Conservation (phyloP, 2,113 vertebrate species). For the Carassius carassius region DNA sequence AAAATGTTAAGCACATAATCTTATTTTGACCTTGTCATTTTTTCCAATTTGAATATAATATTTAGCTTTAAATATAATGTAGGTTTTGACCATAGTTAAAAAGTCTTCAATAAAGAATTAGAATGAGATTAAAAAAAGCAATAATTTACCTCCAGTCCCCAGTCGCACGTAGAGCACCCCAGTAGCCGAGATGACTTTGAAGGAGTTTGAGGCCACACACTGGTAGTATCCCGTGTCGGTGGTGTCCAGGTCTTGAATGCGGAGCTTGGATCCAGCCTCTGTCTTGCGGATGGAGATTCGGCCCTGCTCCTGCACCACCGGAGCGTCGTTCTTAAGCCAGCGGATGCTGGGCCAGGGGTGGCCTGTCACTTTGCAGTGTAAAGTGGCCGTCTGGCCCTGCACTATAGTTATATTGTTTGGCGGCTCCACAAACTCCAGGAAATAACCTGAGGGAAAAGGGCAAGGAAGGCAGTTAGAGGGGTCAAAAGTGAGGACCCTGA, state of each 20-base stretch:
- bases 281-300: slow-evolving; percentile 90
- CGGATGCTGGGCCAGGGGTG: slow-evolving; percentile 86
- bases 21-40: too few relatives aligned
- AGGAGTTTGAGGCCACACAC: slow-evolving; percentile 86
- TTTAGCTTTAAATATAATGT: neutral
- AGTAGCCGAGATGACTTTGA: slow-evolving; percentile 89
- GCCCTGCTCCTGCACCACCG: slow-evolving; percentile 89
- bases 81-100: neutral
- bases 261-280: slow-evolving; percentile 88
- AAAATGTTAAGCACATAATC: too few relatives aligned
- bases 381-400: slow-evolving; percentile 91
- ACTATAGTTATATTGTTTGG: slow-evolving; percentile 95
- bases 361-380: slow-evolving; percentile 91
- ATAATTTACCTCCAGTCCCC: slow-evolving; percentile 69
- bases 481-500: slow-evolving; percentile 39
- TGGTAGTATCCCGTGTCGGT: slow-evolving; percentile 97
- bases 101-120: neutral
- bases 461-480: slow-evolving; percentile 43
- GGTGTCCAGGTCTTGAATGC: slow-evolving; percentile 93
- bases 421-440: slow-evolving; percentile 89
- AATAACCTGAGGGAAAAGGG: slow-evolving; percentile 79
- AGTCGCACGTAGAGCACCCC: slow-evolving; percentile 93
- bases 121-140: neutral
- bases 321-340: slow-evolving; percentile 96
- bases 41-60: too few relatives aligned